These are phyloP conservation scores for Lucilia cuprina DNA, from an alignment of 1,140 invertebrate species.

Conservation along the genomic window DNA sequence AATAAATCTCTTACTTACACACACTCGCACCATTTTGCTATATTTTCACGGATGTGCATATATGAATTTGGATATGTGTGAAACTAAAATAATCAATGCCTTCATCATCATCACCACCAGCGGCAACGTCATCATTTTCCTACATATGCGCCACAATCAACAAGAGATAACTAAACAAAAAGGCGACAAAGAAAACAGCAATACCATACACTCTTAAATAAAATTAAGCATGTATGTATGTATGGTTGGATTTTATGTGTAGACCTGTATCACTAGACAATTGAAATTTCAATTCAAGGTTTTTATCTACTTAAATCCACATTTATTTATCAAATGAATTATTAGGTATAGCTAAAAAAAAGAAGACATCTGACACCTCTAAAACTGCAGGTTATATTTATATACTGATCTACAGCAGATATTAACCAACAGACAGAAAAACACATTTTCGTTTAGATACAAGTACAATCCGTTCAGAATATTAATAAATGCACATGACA, in stretches of 20 bases:
- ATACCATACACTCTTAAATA: not conserved
- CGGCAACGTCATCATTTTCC: not conserved
- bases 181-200: not conserved
- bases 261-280: too few species aligned
- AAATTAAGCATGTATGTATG: not conserved
- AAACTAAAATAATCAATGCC: not conserved
- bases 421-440: not conserved
- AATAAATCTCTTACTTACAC: too few species aligned
- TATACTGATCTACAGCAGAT: not conserved
- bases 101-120: not conserved
- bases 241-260: too few species aligned
- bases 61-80: not conserved
- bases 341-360: too few species aligned
- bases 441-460: not conserved
- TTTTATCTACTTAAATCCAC: too few species aligned
- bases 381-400: too few species aligned
- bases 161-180: not conserved
- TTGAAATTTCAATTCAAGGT: not conserved
- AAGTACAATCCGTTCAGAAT: not conserved
- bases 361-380: too few species aligned
- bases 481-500: constrained; percentile 29
- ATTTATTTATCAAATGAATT: too few species aligned
- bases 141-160: not conserved
- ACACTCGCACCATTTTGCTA: too few species aligned
- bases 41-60: too few species aligned